Evolutionary conservation across 2,888 invertebrate genomes (phyloP), one percentile per base, ranked within the genome.

Genomic region (Protonemura montana): DNA sequence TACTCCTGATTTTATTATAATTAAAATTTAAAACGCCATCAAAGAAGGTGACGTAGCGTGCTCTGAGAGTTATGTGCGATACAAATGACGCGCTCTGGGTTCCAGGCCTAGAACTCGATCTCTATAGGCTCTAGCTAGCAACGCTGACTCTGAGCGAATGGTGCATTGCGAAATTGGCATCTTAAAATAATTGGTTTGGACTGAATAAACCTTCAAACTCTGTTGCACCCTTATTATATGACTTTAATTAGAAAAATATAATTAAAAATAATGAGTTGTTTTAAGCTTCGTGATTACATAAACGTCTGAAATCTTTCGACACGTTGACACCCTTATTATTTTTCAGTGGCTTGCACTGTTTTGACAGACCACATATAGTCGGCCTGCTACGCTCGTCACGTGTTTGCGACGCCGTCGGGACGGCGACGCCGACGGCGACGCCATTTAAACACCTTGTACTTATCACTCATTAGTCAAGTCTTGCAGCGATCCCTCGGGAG

Each of bases 381-480:
- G n/a, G 59, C 21, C 59, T 35, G 35, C 35, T 35, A 10, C 3
- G 35, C 10, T 35, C 59, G 59, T 59, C 59, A 59, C 59, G 59
- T 59, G 59, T 2, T 30, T 30, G 30, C 30, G 81, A 81, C 81
- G 81, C 81, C 81, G 26, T 13, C 81, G 81, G 3, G 81, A 16
- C 28, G 30, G 7, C 29, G 35, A 29, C 10, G n/a, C 81, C 26
- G 81, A 81, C 81, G 81, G 16, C 81, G 81, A 28, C 30, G 29
- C 7, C 29, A 30, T 28, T 81, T 81, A 81, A 81, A 81, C 81
- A 81, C 81, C 81, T 81, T 81, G 81, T 81, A 81, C 81, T 28
- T 81, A 30, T 81, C 81, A 81, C 28, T 81, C 81, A 81, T 81
- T 81, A 81, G 81, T 81, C 81, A 81, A 81, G 30, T 81, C 81